These are phyloP conservation scores for Drosophila pachea DNA, from an alignment of 1,140 invertebrate genomes.

Conservation along the genomic window DNA sequence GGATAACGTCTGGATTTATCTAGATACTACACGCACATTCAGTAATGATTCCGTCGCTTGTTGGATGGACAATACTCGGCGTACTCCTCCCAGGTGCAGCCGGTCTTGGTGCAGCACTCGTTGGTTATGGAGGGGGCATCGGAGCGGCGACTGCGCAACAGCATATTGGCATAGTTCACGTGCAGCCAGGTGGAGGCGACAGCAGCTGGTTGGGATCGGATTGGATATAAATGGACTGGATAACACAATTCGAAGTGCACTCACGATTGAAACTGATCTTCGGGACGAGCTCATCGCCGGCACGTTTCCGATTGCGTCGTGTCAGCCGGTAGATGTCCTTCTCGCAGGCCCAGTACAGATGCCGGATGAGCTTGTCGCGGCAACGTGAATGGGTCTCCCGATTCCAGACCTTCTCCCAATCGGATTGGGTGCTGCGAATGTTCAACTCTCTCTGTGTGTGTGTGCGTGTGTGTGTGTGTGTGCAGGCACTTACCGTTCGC, in stretches of 20 bases:
- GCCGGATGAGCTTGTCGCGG: constrained; percentile 80
- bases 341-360: constrained; percentile 82
- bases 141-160: constrained; percentile 72
- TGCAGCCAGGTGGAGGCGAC: constrained; percentile 75
- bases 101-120: constrained; percentile 81
- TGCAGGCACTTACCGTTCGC: constrained; percentile 70
- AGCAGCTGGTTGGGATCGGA: not conserved
- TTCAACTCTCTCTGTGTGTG: too few species aligned
- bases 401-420: constrained; percentile 82
- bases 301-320: constrained; percentile 75
- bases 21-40: too few species aligned
- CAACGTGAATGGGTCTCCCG: constrained; percentile 81
- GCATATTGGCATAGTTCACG: constrained; percentile 69
- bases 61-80: constrained; percentile 83
- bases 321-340: constrained; percentile 82
- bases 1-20: not conserved
- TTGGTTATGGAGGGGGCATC: constrained; percentile 80
- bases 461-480: too few species aligned
- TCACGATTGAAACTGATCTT: constrained; percentile 50
- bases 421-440: constrained; percentile 79
- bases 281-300: constrained; percentile 41
- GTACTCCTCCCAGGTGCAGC: constrained; percentile 84
- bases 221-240: too few species aligned
- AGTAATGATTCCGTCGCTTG: constrained; percentile 79
- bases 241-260: not conserved